Percentiles rank a stretch among this genome's conserved stretches.
phyloP scores from a whole-genome alignment of 64 coral and sea anemone genomes.

The Stichodactyla mertensii region DNA sequence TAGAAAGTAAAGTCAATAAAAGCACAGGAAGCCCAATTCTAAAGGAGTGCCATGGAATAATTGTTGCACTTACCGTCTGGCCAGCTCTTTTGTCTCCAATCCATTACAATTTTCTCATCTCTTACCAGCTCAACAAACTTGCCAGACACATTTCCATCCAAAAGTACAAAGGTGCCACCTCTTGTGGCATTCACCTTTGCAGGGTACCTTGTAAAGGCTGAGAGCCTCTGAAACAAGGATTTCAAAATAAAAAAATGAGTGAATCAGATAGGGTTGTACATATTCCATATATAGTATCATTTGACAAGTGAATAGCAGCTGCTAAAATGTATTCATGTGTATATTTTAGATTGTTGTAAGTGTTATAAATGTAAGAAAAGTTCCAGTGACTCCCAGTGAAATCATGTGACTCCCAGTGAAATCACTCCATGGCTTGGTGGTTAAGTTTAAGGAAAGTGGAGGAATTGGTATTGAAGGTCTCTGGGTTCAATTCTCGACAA shows the following conservation, averaged over 20 bases:
- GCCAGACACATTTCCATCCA: constrained; percentile 87
- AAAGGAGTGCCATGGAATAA: neutral
- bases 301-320: neutral
- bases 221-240: constrained; percentile 43
- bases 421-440: too few species aligned
- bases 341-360: too few species aligned
- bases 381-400: too few species aligned
- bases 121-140: constrained; percentile 89
- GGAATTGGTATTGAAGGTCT: too few species aligned
- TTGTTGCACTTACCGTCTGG: constrained; percentile 54
- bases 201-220: constrained; percentile 63
- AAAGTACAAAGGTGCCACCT: constrained; percentile 78
- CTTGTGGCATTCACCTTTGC: constrained; percentile 65
- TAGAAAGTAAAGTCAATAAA: neutral
- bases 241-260: neutral
- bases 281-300: too few species aligned
- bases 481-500: too few species aligned
- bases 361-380: too few species aligned
- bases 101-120: constrained; percentile 88
- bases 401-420: too few species aligned
- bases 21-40: neutral
- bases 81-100: constrained; percentile 90
- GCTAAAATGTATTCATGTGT: neutral
- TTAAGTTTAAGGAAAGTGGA: too few species aligned
- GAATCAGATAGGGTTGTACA: neutral